Percentiles rank a stretch among this genome's conserved stretches.
These are phyloP conservation scores for Prinia subflava DNA, from an alignment of 2,113 vertebrate genomes.

Conservation along the genomic window DNA sequence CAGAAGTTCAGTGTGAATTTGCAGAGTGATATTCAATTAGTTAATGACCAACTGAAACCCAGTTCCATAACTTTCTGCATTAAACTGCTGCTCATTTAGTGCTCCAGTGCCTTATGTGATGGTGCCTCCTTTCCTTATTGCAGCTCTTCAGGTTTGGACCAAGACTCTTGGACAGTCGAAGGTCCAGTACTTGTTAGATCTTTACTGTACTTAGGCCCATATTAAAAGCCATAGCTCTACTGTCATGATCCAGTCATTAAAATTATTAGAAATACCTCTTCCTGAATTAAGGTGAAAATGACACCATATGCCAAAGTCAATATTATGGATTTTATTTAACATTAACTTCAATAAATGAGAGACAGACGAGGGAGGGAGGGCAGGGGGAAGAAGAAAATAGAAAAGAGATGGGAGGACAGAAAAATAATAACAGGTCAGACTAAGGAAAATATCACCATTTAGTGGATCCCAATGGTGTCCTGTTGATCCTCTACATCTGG, in stretches of 20 bases:
- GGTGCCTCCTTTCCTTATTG: not conserved
- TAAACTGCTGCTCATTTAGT: not conserved
- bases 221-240: not conserved
- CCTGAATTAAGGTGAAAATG: not conserved
- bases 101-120: not conserved
- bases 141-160: not conserved
- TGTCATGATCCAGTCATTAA: not conserved
- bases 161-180: not conserved
- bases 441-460: not conserved
- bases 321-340: not conserved
- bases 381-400: not conserved
- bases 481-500: not conserved
- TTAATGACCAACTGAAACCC: not conserved
- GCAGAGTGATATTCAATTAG: not conserved
- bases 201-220: not conserved
- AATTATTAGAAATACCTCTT: not conserved
- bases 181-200: not conserved
- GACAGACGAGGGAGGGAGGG: rapidly evolving
- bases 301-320: not conserved
- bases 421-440: not conserved
- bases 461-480: not conserved
- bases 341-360: not conserved
- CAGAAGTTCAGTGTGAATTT: not conserved
- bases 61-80: not conserved
- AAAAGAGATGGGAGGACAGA: not conserved